Evolutionary conservation across 2,888 invertebrate species (phyloP), one percentile per base, ranked within the genome.

Genomic region (Gnatocerus cornutus): DNA sequence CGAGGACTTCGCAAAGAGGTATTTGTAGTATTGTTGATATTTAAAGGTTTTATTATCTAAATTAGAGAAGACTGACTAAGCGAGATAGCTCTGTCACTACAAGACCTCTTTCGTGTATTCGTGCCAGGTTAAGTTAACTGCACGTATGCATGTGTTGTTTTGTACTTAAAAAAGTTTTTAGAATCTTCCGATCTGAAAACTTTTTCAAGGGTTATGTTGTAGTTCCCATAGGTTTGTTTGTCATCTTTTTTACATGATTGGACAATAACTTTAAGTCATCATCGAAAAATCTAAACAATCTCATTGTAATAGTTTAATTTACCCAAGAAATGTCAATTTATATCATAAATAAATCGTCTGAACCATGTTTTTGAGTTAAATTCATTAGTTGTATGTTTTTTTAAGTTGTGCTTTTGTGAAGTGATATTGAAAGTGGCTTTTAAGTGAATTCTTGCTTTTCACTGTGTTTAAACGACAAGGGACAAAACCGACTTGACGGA

Each of bases 341-440:
- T 68, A 68, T 69, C 65, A 68, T 30, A 61, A 46, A 52, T 41
- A 68, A 68, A 59, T 21, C 41, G 30, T 55, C 50, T 58, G 27
- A 68, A 61, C 21, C 43, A 62, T 16, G 27, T 41, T 68, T 39
- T 55, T 69, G 53, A 68, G 33, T 68, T 27, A n/a, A 58, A 50
- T 52, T 39, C 46, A 6, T 16, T 66, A 58, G 48, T 59, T 50
- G 48, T 50, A 30, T 74, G 48, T 62, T 46, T 59, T 21, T 59
- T 71, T 73, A 50, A 69, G 68, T 70, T 79, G 78, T 77, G 78
- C 76, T 78, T 79, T 79, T 83, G 80, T 82, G 81, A 82, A 80
- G 79, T 79, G 80, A 81, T 75, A 79, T 80, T 76, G 73, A 79
- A 78, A 82, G 80, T 79, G 78, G 79, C 80, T 81, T 79, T 80